Conservation (phyloP, 2,888 invertebrate species). For the Smittia sp. region DNA sequence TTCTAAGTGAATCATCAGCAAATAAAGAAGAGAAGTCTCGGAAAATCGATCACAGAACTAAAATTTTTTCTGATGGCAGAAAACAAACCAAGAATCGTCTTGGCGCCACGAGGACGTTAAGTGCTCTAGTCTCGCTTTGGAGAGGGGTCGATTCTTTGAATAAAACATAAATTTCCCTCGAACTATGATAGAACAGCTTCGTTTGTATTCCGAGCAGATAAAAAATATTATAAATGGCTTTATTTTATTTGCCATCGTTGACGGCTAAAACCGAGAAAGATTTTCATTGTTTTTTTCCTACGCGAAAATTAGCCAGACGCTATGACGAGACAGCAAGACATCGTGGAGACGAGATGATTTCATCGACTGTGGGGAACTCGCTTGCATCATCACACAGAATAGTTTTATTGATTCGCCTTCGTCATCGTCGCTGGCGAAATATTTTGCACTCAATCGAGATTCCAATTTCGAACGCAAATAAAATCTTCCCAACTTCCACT, state of each 20-base stretch:
- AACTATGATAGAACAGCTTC: background rate
- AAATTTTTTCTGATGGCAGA: slow-evolving; percentile 10
- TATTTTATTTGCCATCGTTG: background rate
- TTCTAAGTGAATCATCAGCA: slow-evolving; percentile 11
- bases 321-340: slow-evolving; percentile 33
- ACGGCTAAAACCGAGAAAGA: background rate
- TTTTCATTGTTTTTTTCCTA: slow-evolving; percentile 5
- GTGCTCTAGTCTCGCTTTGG: background rate
- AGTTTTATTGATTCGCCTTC: slow-evolving; percentile 17
- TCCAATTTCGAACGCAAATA: slow-evolving; percentile 16
- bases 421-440: background rate
- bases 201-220: background rate
- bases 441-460: background rate
- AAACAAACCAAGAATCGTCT: slow-evolving; percentile 27
- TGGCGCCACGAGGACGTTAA: slow-evolving; percentile 31
- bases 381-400: slow-evolving; percentile 2
- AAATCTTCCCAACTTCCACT: slow-evolving; percentile 7
- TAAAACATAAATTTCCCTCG: slow-evolving; percentile 12
- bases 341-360: slow-evolving; percentile 27
- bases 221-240: slow-evolving; percentile 12
- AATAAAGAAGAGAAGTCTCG: too few relatives aligned
- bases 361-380: background rate
- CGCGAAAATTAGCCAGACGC: slow-evolving; percentile 34
- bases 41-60: slow-evolving; percentile 36
- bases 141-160: slow-evolving; percentile 36